Evolutionary conservation across 2,888 invertebrate species (phyloP), one percentile per base, ranked within the genome.

Genomic region (Caenorhabditis drosophilae): DNA sequence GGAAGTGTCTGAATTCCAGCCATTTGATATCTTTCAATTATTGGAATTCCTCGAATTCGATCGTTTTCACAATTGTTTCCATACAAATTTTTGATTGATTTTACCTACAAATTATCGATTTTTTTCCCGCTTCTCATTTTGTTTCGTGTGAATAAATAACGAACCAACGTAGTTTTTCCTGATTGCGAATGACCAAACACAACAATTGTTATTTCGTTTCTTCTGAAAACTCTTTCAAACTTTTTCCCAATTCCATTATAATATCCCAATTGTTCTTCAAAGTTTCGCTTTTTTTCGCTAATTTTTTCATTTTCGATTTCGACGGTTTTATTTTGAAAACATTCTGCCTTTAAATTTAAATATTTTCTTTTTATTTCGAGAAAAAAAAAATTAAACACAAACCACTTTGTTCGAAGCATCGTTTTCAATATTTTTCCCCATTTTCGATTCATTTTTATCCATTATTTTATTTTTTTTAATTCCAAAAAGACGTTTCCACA

Each of bases 191-290:
- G 53, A 26, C 63, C 63, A 40, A 63, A 63, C n/a, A 63, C 58
- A 6, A 63, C 63, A 1, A 63, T 2, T 12, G 57, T 53, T 18
- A 63, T 57, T 41, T 62, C 62, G 7, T 36, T 31, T 2, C 53
- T 53, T 9, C 41, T 36, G 2, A 52, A 51, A 4, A 57, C 35
- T 16, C 49, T 38, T 18, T 63, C 63, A 25, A 63, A 63, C 35
- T 63, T 63, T 7, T 49, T 38, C 22, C 63, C 63, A 9, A 63
- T 63, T 25, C 63, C 63, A 11, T 35, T 49, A 31, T 57, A 63
- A 41, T 53, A 63, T 2, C 63, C 57, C 20, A 57, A 45, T 4
- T 7, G 16, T 4, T 7, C 9, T n/a, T 42, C 20, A 18, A 6
- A 6, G 11, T 20, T 18, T 50, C 44, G 9, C 44, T 53, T 4